Base-by-base conservation (phyloP, 2,113 vertebrate species). In the Aythya baeri region DNA sequence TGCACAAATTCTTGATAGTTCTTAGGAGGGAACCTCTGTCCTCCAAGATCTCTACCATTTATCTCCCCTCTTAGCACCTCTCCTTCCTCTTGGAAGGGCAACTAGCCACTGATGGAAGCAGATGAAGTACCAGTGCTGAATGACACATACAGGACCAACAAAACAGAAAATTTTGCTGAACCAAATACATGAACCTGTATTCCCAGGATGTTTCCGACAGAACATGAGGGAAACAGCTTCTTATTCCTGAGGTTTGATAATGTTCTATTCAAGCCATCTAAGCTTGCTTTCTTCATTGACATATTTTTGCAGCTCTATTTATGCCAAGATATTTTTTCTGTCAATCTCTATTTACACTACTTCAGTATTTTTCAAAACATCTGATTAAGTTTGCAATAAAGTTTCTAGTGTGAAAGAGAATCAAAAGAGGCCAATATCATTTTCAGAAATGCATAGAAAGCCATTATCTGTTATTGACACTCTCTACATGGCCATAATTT, bases 371-470 rank as follows among this genome's bases (percentile, higher is more conserved):
- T 74, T 18, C 63, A 81, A 83, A 94, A 86, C 17, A 49, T 58
- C 86, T 94, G 13, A 83, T 85, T 89, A 66, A 83, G 57, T 62
- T 79, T 89, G 78, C n/a, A 91, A 34, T 84, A 44, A 89, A 62
- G 52, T 89, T 80, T 92, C 73, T 41, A 29, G 17, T 66, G 55
- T 3, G 52, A 88, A 80, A 29, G 34, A 61, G 59, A 80, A 61
- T 49, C 49, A 34, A 12, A 90, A 88, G 38, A 80, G 46, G 29
- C 55, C 72, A 80, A 58, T 29, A 20, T 13, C 5, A 72, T 89
- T 85, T 72, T 75, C 71, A 85, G 85, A 78, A 78, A 36, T 44
- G 26, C 50, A 38, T 23, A 46, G 1, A 86, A 34, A 93, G 25
- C 54, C 63, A 66, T 77, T 31, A 57, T 32, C 80, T 92, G 13